phyloP scores from a whole-genome alignment of 2,888 invertebrate genomes.

The Apodemia mormo region DNA sequence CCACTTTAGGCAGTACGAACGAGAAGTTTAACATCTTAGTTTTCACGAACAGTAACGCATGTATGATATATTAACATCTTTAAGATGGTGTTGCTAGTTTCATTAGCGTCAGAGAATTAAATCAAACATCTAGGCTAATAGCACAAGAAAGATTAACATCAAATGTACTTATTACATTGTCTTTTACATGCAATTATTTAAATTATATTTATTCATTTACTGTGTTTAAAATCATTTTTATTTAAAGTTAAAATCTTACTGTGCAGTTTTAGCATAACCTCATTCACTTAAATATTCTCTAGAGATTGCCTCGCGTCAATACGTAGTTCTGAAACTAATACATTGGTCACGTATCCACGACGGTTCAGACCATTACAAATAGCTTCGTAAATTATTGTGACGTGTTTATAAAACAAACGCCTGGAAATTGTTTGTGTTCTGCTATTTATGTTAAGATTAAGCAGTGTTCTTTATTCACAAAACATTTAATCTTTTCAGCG shows the following conservation, averaged over 20 bases:
- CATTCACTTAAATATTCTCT: conserved; percentile 23
- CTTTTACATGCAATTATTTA: neutral
- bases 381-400: conserved; percentile 27
- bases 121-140: too few relatives aligned
- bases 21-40: neutral
- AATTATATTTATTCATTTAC: too few relatives aligned
- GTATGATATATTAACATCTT: too few relatives aligned
- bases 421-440: conserved; percentile 18
- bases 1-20: neutral
- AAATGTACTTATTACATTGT: too few relatives aligned
- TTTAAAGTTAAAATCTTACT: neutral
- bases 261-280: conserved; percentile 12
- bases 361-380: conserved; percentile 26
- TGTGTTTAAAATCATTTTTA: neutral
- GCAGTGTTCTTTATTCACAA: conserved; percentile 13
- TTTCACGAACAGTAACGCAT: neutral
- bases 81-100: neutral
- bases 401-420: conserved; percentile 29
- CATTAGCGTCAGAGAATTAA: conserved; percentile 1
- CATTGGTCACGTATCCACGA: conserved; percentile 41
- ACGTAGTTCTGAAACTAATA: conserved; percentile 39
- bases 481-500: neutral
- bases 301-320: conserved; percentile 38
- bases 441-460: conserved; percentile 15
- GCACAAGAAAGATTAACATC: too few relatives aligned